A percentile compares a stretch with the other conserved stretches of the same genome.
These are phyloP conservation scores for Phaenicophaeus curvirostris DNA, from an alignment of 2,797 vertebrate species.

Conservation along the genomic window DNA sequence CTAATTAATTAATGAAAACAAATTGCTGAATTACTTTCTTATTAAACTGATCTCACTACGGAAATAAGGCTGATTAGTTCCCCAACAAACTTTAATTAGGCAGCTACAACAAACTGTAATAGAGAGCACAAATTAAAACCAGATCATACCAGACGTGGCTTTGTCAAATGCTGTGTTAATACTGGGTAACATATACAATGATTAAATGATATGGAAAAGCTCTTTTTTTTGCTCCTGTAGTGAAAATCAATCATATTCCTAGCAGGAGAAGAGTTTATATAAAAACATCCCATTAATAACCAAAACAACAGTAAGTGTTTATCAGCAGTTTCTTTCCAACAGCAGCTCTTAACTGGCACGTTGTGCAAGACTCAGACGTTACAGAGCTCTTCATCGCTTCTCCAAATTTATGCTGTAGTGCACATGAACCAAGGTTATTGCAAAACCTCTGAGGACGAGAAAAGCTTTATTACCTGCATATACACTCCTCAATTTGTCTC, in stretches of 20 bases:
- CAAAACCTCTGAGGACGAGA: neutral
- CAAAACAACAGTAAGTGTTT: neutral
- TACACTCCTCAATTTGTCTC: neutral
- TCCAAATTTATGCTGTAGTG: neutral
- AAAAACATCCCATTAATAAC: constrained; percentile 9
- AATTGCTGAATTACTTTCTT: constrained; percentile 47
- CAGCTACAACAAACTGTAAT: constrained; percentile 55
- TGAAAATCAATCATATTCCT: neutral
- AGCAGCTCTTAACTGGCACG: neutral
- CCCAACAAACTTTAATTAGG: constrained; percentile 53
- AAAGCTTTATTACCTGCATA: constrained; percentile 28
- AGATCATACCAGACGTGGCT: neutral
- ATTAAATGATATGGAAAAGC: neutral
- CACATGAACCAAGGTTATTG: neutral
- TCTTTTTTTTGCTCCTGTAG: neutral
- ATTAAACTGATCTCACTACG: constrained; percentile 18
- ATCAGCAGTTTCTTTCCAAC: neutral
- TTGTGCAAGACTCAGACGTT: neutral
- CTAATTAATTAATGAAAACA: constrained; percentile 48
- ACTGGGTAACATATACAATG: neutral
- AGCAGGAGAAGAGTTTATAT: neutral
- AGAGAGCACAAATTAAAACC: constrained; percentile 29
- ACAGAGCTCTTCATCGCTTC: neutral
- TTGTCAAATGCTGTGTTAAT: constrained; percentile 8
- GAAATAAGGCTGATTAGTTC: constrained; percentile 54